phyloP scores from a whole-genome alignment of 2,113 vertebrate species.

The Strix aluco region DNA sequence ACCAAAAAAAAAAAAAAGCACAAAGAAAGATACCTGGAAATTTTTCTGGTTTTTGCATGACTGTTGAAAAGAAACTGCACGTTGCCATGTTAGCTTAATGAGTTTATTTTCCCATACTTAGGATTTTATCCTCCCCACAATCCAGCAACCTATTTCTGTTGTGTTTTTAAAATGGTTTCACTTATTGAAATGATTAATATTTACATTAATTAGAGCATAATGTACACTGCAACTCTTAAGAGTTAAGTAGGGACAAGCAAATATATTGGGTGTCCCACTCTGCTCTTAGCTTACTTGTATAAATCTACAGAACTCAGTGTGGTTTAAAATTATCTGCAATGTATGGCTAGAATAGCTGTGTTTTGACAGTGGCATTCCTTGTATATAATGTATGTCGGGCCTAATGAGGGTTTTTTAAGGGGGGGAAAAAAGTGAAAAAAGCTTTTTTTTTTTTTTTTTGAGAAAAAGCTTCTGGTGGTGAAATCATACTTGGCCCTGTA shows the following conservation, averaged over 20 bases:
- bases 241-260: not conserved
- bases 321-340: not conserved
- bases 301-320: not conserved
- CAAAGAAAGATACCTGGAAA: slow-evolving; percentile 27
- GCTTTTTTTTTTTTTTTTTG: not conserved
- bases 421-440: not conserved
- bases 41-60: slow-evolving; percentile 59
- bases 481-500: not conserved
- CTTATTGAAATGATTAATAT: not conserved
- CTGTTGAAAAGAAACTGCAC: slow-evolving; percentile 50
- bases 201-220: not conserved
- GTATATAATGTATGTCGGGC: not conserved
- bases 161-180: not conserved
- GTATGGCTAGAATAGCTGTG: not conserved
- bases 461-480: not conserved
- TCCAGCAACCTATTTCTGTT: not conserved
- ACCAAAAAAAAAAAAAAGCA: slow-evolving; percentile 18
- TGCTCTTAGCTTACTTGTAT: not conserved
- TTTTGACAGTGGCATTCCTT: not conserved
- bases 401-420: not conserved
- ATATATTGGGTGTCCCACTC: not conserved
- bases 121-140: not conserved
- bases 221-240: not conserved
- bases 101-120: not conserved
- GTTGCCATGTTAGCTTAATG: slow-evolving; percentile 22